phyloP scores from a whole-genome alignment of 2,797 vertebrate genomes.

The Erpetoichthys calabaricus region DNA sequence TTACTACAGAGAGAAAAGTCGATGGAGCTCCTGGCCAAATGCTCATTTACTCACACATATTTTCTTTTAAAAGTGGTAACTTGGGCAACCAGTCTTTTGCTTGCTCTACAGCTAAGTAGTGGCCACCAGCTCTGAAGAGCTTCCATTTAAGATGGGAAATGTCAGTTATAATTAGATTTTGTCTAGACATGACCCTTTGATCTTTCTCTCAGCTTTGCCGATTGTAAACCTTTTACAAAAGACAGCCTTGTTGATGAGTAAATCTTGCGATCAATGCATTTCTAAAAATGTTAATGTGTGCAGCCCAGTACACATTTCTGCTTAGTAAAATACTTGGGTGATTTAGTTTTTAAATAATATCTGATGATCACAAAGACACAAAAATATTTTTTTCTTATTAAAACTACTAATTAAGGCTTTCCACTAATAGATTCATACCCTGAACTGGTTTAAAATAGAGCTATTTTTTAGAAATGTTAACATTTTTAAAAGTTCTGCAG shows the following conservation, averaged over 20 bases:
- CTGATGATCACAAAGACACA: too few relatives aligned
- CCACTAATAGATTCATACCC: too few relatives aligned
- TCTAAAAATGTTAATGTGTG: slow-evolving; percentile 23
- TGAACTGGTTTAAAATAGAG: too few relatives aligned
- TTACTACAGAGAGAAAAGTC: slow-evolving; percentile 15
- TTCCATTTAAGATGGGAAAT: slow-evolving; percentile 51
- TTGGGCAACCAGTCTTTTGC: slow-evolving; percentile 30
- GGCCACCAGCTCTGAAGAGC: slow-evolving; percentile 31
- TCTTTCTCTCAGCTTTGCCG: slow-evolving; percentile 37
- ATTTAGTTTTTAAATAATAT: not conserved
- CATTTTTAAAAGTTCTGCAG: too few relatives aligned
- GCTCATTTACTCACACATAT: slow-evolving; percentile 29
- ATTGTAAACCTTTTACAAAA: slow-evolving; percentile 41
- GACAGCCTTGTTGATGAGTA: slow-evolving; percentile 39
- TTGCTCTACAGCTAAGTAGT: slow-evolving; percentile 20
- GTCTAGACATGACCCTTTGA: slow-evolving; percentile 42
- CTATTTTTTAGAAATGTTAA: too few relatives aligned
- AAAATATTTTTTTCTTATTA: too few relatives aligned
- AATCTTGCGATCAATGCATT: slow-evolving; percentile 19
- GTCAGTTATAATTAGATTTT: slow-evolving; percentile 56
- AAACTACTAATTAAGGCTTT: too few relatives aligned
- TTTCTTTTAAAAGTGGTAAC: slow-evolving; percentile 31
- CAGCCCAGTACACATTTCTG: slow-evolving; percentile 32
- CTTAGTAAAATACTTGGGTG: slow-evolving; percentile 16
- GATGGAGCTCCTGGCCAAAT: slow-evolving; percentile 30